These are phyloP conservation scores for Drosophila tani DNA, from an alignment of 1,140 invertebrate species.

Conservation along the genomic window DNA sequence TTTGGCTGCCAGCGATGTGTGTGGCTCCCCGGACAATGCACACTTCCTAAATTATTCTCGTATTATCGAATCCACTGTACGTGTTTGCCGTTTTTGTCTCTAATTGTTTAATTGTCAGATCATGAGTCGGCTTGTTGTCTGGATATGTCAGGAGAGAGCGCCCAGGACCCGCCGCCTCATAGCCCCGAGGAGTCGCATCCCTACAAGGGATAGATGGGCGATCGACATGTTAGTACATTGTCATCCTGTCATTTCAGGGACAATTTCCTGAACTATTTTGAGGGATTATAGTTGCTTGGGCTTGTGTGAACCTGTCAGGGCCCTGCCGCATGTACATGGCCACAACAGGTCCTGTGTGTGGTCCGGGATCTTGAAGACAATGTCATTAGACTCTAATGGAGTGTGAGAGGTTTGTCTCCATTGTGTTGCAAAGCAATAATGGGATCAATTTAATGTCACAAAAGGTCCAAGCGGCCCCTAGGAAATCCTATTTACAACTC, in stretches of 20 bases:
- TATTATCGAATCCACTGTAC: conserved; percentile 72
- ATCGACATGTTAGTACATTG: conserved; percentile 58
- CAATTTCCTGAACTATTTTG: conserved; percentile 52
- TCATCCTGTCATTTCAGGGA: conserved; percentile 63
- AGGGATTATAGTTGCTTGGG: conserved; percentile 58
- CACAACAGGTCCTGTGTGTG: conserved; percentile 51
- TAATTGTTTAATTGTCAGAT: conserved; percentile 82
- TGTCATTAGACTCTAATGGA: conserved; percentile 52
- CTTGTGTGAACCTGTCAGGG: conserved; percentile 49
- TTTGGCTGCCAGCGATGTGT: conserved; percentile 57
- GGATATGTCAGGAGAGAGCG: conserved; percentile 23
- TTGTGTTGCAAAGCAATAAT: conserved; percentile 13
- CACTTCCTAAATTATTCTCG: conserved; percentile 74
- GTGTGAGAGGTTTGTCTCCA: conserved; percentile 38
- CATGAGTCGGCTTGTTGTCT: conserved; percentile 59
- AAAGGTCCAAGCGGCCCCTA: background rate
- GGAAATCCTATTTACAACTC: background rate
- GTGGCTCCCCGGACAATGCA: conserved; percentile 42
- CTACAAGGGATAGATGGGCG: conserved; percentile 15
- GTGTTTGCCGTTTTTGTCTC: conserved; percentile 66
- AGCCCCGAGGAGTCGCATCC: background rate
- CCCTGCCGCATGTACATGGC: conserved; percentile 40
- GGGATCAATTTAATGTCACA: conserved; percentile 4
- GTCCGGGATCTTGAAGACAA: conserved; percentile 40
- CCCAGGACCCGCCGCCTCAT: conserved; percentile 8